Base-by-base conservation (phyloP, 2,797 vertebrate species). In the Alexandromys oeconomus region DNA sequence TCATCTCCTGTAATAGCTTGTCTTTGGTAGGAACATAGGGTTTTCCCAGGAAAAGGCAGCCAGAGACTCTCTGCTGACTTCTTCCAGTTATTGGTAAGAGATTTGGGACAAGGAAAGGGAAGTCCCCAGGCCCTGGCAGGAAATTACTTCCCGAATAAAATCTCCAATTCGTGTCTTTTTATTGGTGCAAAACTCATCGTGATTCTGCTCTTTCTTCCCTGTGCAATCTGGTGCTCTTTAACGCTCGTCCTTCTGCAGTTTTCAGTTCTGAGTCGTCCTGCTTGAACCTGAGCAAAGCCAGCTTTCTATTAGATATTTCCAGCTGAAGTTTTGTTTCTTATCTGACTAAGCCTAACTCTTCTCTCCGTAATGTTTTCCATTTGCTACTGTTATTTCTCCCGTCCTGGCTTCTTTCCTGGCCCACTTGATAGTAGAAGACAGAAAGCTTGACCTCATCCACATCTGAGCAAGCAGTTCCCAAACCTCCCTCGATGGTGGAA, bases 201-300 rank as follows among this genome's bases (percentile, higher is more conserved):
- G 29, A 19, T 73, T 57, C 14, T 5, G 27, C 19, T n/a, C 37
- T 84, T 37, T 14, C 13, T 40, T 71, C 51, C 2, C 13, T 6
- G 12, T 0, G 6, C 4, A 43, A 6, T 73, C n/a, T 12, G 14
- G 2, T 31, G 31, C 31, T 77, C 73, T n/a, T 46, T 29, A 80
- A 10, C 5, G 6, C 63, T 40, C 37, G n/a, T 67, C 2, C 11
- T 7, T 31, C 59, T 34, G n/a, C 31, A 69, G 15, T 17, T 96
- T 97, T 92, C 17, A 77, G 69, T 88, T 87, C 37, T 94, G 25
- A 69, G 92, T 92, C 93, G 2, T 65, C 23, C 34, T 57, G 54
- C 7, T 10, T 34, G 48, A 82, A 59, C 79, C 19, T 92, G 13
- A 40, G 61, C 34, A 91, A 93, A 89, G 17, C 6, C 34, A 86